A percentile compares a stretch with the other conserved stretches of the same genome.
phyloP scores from a whole-genome alignment of 2,888 invertebrate species.

The Heliconius ethilla region DNA sequence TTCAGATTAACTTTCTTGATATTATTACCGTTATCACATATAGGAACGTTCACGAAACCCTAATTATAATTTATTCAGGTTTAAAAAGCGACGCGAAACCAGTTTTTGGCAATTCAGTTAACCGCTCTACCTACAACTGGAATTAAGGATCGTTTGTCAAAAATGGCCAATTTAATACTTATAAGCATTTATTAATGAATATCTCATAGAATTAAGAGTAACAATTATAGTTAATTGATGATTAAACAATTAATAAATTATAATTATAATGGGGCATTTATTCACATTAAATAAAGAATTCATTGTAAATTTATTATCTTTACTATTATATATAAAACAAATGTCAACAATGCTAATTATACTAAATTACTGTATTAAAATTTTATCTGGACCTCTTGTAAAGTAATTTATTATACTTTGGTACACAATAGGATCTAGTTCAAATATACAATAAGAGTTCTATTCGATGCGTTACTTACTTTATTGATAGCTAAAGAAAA shows the following conservation, averaged over 20 bases:
- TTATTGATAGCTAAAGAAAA: background rate
- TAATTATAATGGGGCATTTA: constrained; percentile 15
- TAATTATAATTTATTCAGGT: constrained; percentile 15
- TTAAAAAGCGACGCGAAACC: background rate
- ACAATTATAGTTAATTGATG: background rate
- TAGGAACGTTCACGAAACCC: background rate
- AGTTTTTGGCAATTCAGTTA: background rate
- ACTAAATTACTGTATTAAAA: constrained; percentile 19
- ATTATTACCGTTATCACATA: background rate
- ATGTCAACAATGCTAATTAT: constrained; percentile 21
- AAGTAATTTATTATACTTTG: constrained; percentile 2
- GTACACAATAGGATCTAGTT: constrained; percentile 10
- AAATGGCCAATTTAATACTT: background rate
- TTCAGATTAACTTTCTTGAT: background rate
- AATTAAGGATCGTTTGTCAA: background rate
- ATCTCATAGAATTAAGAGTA: background rate
- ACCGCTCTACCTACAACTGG: background rate
- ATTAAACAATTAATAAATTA: background rate
- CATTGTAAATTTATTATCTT: background rate
- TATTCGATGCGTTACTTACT: background rate
- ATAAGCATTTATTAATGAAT: background rate
- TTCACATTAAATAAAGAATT: constrained; percentile 15
- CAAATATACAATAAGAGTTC: constrained; percentile 13
- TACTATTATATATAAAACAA: background rate
- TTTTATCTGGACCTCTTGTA: constrained; percentile 27